Evolutionary conservation across 1,140 invertebrate genomes (phyloP), one percentile per base, ranked within the genome.

Genomic region (Maconellicoccus hirsutus): DNA sequence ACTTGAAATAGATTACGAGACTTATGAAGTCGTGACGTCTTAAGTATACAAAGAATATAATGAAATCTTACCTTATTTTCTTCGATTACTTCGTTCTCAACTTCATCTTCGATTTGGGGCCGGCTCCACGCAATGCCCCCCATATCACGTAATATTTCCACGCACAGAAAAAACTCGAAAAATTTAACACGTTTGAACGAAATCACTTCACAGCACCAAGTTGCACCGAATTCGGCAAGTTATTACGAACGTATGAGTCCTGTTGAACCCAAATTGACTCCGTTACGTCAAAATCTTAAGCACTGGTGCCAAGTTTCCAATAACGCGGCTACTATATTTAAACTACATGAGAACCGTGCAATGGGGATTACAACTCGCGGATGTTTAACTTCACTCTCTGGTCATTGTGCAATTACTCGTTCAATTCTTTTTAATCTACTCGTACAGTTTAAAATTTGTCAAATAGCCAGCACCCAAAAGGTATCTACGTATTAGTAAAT

Each of bases 391-490:
- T 52, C 16, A n/a, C n/a, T 52, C 42, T 52, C n/a, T 52, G 42
- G 42, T 52, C 42, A 52, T 52, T 52, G 42, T 52, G 42, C 42
- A 52, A 52, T 52, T 52, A 52, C 42, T 8, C 42, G 42, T 52
- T 52, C 42, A 52, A 52, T 52, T 52, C 42, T 52, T 52, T 19
- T 52, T 52, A 52, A 52, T 52, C 42, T 52, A 52, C 42, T 52
- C n/a, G n/a, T 52, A 52, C 42, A 33, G 42, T 52, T 52, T 52
- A 52, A 52, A 52, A 52, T 52, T 52, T 52, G 42, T 52, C 42
- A 52, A 52, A 8, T 52, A 52, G 42, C 42, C 42, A 52, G 42
- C 42, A 52, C n/a, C n/a, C 10, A 16, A 16, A 33, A 3, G 29
- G 3, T 33, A 33, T 33, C 29, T 33, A 33, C 29, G 29, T 33